These are phyloP conservation scores for Oasisia sp. DNA, from an alignment of 2,888 invertebrate genomes.

Conservation along the genomic window DNA sequence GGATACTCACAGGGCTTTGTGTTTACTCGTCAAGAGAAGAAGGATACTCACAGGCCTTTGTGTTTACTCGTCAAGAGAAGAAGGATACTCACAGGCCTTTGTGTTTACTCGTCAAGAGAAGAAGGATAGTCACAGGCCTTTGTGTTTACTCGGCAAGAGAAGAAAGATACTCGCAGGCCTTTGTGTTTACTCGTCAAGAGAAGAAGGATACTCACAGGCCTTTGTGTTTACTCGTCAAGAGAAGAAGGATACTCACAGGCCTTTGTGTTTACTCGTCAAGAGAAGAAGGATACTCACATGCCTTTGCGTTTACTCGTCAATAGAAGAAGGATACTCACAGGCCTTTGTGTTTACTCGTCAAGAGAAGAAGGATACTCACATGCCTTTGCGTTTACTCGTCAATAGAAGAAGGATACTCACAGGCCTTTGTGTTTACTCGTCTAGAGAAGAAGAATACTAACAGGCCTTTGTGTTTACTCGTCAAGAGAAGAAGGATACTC, in stretches of 20 bases:
- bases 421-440: conserved; percentile 45
- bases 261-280: conserved; percentile 47
- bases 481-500: conserved; percentile 27
- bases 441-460: conserved; percentile 47
- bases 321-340: conserved; percentile 45
- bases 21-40: conserved; percentile 48
- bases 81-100: conserved; percentile 44
- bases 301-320: conserved; percentile 47
- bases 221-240: conserved; percentile 48
- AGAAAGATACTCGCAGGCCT: conserved; percentile 45
- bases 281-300: conserved; percentile 46
- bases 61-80: conserved; percentile 49
- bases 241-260: conserved; percentile 44
- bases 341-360: conserved; percentile 46
- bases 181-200: conserved; percentile 48
- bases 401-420: conserved; percentile 48
- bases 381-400: conserved; percentile 45
- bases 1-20: conserved; percentile 42
- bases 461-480: conserved; percentile 41
- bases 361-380: conserved; percentile 47
- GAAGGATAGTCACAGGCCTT: conserved; percentile 43
- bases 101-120: conserved; percentile 48
- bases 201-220: conserved; percentile 45
- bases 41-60: conserved; percentile 44
- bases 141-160: conserved; percentile 47